Base-by-base conservation (phyloP, 2,797 vertebrate genomes). In the Tokudaia tokunoshimensis region DNA sequence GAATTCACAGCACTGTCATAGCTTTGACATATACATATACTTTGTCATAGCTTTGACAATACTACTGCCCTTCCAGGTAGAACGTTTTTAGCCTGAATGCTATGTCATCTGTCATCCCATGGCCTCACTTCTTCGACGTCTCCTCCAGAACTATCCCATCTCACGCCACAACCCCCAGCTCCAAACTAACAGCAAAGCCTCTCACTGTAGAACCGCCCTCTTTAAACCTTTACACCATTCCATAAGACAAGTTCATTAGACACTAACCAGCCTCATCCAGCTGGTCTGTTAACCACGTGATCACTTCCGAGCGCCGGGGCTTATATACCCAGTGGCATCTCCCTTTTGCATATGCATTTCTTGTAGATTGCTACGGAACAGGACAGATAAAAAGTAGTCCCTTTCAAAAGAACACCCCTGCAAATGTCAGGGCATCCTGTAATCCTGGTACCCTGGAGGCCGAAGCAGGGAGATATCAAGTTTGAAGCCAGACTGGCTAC, bases 321-420 rank as follows among this genome's bases (percentile, higher is more conserved):
- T 70, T 85, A 10, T 67, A 20, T 50, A 74, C 13, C 52, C 41
- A 74, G 65, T 2, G n/a, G 22, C 6, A 26, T 70, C 91, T 75
- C 85, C 50, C 67, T 59, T 94, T 86, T 93, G 87, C 72, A 50
- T 59, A 91, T 24, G 50, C 91, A 5, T 9, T 1, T 50, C 84
- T 90, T 95, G 4, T 37, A 90, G 85, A 96, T 93, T 81, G 81
- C 72, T 79, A 26, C 24, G 11, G 44, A 94, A 79, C 95, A 83
- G 63, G 88, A 15, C 24, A 92, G 92, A 63, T 88, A 94, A 78
- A 92, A 91, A 96, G 75, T 70, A 67, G 84, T 91, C 24, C 19
- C 59, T 93, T 92, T 74, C 14, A 70, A 95, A 91, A 95, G 26
- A 91, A 1, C n/a, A 74, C 82, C 94, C 47, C 50, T 20, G 4